Base-by-base conservation (phyloP, 2,113 vertebrate genomes). In the Campylomormyrus numenius region DNA sequence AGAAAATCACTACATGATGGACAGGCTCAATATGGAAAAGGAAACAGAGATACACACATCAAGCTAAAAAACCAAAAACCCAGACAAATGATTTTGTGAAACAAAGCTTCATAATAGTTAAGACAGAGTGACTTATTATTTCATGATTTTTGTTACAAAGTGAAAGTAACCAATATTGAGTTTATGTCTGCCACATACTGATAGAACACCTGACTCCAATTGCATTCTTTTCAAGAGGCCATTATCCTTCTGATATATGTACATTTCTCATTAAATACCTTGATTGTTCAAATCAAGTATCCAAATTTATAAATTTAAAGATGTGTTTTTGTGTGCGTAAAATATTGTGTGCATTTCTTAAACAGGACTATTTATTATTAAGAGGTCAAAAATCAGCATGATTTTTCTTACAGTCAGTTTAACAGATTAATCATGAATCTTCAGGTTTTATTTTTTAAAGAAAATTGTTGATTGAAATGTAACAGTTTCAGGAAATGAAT, bases 1-100 rank as follows among this genome's bases (percentile, higher is more conserved):
- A 99, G 95, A 95, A 99, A 99, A 94, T 99, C 98, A 91, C 98
- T 99, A 96, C 98, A 99, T 90, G 98, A 98, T 1, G 98, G 98
- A 93, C 98, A 99, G 89, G 98, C 98, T 99, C 96, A 88, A 90
- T 70, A 90, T 85, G 58, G 66, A 39, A 74, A 90, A 90, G 77
- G 21, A 66, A 45, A 90, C 45, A 62, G 77, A 58, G 50, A 89
- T 49, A 89, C n/a, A 89, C 39, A 89, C 17, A 62, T 45, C 49
- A 89, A 89, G 89, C 24, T 85, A 80, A 85, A 89, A 31, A 89
- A n/a, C 42, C 39, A 19, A 62, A 85, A 11, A 5, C 27, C 5
- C 3, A 89, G 5, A 56, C 1, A 35, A 84, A 31, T 7, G 39
- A 46, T 46, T 8, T 6, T 58, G 58, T 31, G n/a, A 52, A 74